Conservation (phyloP, 2,888 invertebrate species). For the Epirrhoe alternata region DNA sequence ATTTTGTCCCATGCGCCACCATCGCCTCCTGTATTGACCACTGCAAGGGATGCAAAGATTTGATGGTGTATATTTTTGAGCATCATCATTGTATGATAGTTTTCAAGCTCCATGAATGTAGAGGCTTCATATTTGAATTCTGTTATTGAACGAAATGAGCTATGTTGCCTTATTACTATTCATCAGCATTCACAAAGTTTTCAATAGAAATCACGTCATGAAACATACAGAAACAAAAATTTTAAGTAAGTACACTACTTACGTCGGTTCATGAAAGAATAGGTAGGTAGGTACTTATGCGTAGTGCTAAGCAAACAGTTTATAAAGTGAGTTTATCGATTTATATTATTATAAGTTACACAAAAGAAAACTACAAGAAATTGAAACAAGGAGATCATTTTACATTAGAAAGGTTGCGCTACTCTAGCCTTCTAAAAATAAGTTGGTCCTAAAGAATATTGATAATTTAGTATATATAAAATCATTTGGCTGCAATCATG, state of each 20-base stretch:
- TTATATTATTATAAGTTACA: neutral
- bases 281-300: too few species aligned
- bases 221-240: too few species aligned
- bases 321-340: too few species aligned
- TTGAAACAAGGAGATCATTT: neutral
- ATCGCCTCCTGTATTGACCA: constrained; percentile 62
- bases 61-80: neutral
- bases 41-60: constrained; percentile 46
- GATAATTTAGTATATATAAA: too few species aligned
- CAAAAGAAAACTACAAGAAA: neutral
- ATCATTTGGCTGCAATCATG: too few species aligned
- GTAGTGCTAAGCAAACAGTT: neutral
- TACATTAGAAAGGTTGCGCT: neutral
- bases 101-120: too few species aligned
- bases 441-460: too few species aligned
- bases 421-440: neutral
- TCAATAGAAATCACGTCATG: too few species aligned
- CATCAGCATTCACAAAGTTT: too few species aligned
- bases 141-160: neutral
- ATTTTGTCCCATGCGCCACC: constrained; percentile 77
- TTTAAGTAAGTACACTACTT: too few species aligned
- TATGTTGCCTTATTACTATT: neutral
- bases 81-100: neutral
- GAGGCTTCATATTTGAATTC: too few species aligned
- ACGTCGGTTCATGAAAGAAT: too few species aligned